Evolutionary conservation across 1,140 invertebrate genomes (phyloP), one percentile per base, ranked within the genome.

Genomic region (Halesus radiatus): DNA sequence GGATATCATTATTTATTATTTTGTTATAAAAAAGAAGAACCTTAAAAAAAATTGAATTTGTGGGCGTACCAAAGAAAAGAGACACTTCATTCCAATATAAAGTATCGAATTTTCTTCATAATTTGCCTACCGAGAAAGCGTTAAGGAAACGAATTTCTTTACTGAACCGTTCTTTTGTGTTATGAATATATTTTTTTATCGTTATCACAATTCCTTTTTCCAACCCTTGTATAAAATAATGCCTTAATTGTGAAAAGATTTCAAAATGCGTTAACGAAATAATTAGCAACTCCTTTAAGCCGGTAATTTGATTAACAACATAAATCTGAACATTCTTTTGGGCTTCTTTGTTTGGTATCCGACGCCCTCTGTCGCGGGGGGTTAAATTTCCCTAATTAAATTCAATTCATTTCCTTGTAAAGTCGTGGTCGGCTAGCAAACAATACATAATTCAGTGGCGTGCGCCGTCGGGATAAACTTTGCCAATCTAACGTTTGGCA

Each of bases 371-470:
- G 23, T n/a, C 29, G 62, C 22, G 26, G 22, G 10, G 60, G 29
- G 62, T 66, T 66, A 26, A 45, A 16, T 15, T 32, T 32, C 32
- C 26, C 16, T 66, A 66, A 66, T 66, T 66, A 37, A 66, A 66
- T 66, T 66, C 26, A 66, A 29, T 26, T 66, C 26, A 15, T 26
- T 29, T 26, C 62, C 62, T 26, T 29, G 23, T 66, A 32, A 26
- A 22, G 26, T 66, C 62, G 16, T 26, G 10, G 5, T 0, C 62
- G 22, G 1, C 62, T 66, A 26, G 32, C 32, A 66, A 66, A 66
- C 62, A 66, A 16, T 66, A 18, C 26, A 66, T 66, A 66, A 66
- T 66, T 66, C 8, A 66, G 62, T 66, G 62, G 26, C 26, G 62
- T n/a, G 13, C 26, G 20, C 60, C 62, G 23, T 6, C 23, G 62